A percentile compares a stretch with the other conserved stretches of the same genome.
These are phyloP conservation scores for Falcaria lacertinaria DNA, from an alignment of 2,888 invertebrate species.

Conservation along the genomic window DNA sequence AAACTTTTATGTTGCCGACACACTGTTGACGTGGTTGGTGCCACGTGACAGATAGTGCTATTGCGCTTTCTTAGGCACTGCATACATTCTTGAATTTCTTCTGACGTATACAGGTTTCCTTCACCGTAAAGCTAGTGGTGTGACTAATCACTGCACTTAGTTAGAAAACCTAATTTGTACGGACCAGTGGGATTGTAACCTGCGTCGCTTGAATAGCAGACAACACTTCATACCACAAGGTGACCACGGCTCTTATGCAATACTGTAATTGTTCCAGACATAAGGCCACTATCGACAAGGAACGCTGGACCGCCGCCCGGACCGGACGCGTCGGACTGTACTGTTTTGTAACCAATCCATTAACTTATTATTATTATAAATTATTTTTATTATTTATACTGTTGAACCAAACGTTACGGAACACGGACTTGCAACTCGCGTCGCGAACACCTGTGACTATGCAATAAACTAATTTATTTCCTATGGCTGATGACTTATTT, in stretches of 20 bases:
- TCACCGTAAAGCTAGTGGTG: no score
- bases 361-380: constrained; percentile 76
- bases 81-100: no score
- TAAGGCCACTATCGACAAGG: constrained; percentile 40
- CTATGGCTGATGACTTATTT: constrained; percentile 53
- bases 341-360: constrained; percentile 75
- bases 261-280: constrained; percentile 44
- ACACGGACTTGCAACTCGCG: constrained; percentile 52
- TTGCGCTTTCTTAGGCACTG: no score
- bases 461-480: constrained; percentile 79
- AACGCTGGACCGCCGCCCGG: constrained; percentile 45
- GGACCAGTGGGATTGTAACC: no score
- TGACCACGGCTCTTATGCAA: neutral
- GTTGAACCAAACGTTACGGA: constrained; percentile 68
- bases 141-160: no score
- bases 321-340: constrained; percentile 47
- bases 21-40: no score
- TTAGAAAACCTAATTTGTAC: no score
- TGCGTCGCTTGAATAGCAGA: no score
- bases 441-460: constrained; percentile 61
- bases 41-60: no score
- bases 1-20: no score
- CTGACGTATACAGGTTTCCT: no score
- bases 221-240: neutral
- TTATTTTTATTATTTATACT: constrained; percentile 80